Base-by-base conservation (phyloP, 2,113 vertebrate genomes). In the Malurus melanocephalus region DNA sequence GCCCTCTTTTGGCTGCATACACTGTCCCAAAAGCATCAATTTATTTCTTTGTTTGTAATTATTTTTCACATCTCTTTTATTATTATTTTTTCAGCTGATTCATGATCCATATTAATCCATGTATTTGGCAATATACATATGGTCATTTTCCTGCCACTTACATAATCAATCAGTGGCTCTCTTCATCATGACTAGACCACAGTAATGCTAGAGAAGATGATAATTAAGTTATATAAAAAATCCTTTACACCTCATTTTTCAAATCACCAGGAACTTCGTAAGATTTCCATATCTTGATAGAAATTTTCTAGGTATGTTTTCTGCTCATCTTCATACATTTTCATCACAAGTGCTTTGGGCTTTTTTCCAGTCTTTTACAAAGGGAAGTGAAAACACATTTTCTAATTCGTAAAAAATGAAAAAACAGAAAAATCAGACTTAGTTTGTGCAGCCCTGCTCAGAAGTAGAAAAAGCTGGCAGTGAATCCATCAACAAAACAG, bases 1-100 rank as follows among this genome's bases (percentile, higher is more conserved):
- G 10, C 7, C 13, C 40, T 66, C 30, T 30, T 22, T 6, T 28
- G 24, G 14, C 30, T 61, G 38, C 38, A 60, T 9, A 32, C 19
- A 16, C 9, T 43, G 53, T 13, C 33, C 13, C 19, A 62, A 49
- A 46, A 40, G 17, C n/a, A 35, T 2, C 0, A 0, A 16, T 4
- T 1, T 21, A 3, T 33, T 81, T 72, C 76, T 40, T 1, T 32
- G 2, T 16, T 52, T 22, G 7, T 15, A 30, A 42, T 23, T 30
- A 2, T 33, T 68, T 80, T 38, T 23, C 22, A 11, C 7, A 3
- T 46, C 9, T 26, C 5, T 21, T 61, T 68, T 11, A 24, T 59
- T 6, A 30, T 9, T 32, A 38, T 40, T 60, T 45, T 33, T 49
- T 16, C 17, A 73, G 26, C 3, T 60, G 64, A 52, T 51, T 20